Conservation (phyloP, 2,113 vertebrate species). For the Corythornis madagascariensis region DNA sequence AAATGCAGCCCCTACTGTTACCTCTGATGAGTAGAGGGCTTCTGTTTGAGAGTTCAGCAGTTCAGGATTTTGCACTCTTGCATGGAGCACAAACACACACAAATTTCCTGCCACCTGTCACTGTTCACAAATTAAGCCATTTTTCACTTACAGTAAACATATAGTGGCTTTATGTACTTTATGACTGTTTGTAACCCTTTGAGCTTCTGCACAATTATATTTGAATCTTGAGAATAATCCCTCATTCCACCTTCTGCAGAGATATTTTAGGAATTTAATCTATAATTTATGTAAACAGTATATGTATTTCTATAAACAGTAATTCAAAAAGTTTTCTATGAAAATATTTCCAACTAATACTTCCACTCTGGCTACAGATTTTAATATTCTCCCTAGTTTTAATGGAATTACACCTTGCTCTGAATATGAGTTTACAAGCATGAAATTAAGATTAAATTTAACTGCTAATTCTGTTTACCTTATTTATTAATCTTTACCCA, state of each 20-base stretch:
- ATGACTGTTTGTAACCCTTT: background rate
- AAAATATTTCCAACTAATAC: background rate
- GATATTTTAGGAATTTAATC: background rate
- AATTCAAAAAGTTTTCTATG: background rate
- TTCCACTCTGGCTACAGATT: background rate
- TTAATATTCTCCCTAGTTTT: background rate
- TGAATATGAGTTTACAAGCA: background rate
- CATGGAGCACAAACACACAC: background rate
- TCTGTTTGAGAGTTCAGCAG: background rate
- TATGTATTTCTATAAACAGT: background rate
- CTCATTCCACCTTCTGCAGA: background rate
- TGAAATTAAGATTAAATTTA: background rate
- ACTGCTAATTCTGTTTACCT: background rate
- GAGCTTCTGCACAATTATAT: background rate
- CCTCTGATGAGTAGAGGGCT: background rate
- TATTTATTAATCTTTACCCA: background rate
- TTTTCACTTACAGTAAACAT: background rate
- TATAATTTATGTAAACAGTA: background rate
- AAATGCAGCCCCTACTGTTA: background rate
- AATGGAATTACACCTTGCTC: background rate
- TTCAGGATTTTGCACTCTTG: background rate
- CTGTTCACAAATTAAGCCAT: background rate
- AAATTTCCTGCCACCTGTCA: background rate
- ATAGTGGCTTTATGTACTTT: background rate
- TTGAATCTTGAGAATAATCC: background rate